Conservation (phyloP, 2,113 vertebrate species). For the Symphodus melops region DNA sequence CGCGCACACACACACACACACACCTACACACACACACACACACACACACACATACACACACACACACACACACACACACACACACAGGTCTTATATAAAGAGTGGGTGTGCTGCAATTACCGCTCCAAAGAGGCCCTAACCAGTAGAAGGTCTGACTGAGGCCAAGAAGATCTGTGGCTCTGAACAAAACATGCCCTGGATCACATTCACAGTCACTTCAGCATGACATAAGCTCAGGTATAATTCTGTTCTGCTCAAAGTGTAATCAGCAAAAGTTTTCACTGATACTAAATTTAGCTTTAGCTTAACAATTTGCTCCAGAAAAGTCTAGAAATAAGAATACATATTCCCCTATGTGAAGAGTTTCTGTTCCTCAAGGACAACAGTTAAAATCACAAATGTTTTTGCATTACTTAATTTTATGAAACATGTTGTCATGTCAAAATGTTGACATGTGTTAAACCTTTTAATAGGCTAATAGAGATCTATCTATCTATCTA, state of each 20-base stretch:
- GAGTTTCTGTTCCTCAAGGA: slow-evolving; percentile 10
- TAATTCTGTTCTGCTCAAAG: slow-evolving; percentile 26
- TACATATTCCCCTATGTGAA: slow-evolving; percentile 19
- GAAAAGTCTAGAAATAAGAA: slow-evolving; percentile 1
- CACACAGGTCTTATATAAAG: slow-evolving; percentile 77
- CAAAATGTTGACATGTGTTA: not conserved
- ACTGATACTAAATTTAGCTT: slow-evolving; percentile 38
- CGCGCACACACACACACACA: slow-evolving; percentile 15
- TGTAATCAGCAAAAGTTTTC: slow-evolving; percentile 53
- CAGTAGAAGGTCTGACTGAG: slow-evolving; percentile 59
- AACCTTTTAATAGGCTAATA: not conserved
- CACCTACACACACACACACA: not conserved
- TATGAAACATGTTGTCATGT: not conserved
- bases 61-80: slow-evolving; percentile 25
- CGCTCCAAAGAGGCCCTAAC: slow-evolving; percentile 46
- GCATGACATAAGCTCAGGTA: slow-evolving; percentile 18
- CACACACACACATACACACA: too few species aligned
- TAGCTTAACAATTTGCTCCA: slow-evolving; percentile 12
- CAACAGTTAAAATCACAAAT: not conserved
- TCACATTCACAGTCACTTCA: slow-evolving; percentile 43
- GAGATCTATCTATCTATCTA: too few species aligned
- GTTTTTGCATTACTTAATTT: not conserved
- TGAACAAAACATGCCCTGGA: slow-evolving; percentile 35
- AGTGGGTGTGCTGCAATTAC: slow-evolving; percentile 72
- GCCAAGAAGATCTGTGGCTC: slow-evolving; percentile 35